Conservation (phyloP, 2,113 vertebrate genomes). For the Perca schrenkii region DNA sequence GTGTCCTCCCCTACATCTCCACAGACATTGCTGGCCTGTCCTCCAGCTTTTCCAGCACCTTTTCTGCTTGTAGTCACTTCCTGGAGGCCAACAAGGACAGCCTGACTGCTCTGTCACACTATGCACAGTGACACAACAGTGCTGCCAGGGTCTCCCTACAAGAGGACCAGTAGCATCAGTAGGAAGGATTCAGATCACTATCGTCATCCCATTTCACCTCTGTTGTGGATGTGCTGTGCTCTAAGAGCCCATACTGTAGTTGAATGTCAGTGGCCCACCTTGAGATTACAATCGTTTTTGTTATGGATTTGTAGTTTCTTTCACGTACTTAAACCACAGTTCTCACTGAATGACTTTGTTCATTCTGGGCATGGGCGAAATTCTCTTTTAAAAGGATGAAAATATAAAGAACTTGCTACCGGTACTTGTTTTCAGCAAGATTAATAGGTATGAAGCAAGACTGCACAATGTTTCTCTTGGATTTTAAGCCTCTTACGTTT, state of each 20-base stretch:
- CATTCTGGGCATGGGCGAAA: neutral
- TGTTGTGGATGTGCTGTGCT: constrained; percentile 6
- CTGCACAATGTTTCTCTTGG: constrained; percentile 1
- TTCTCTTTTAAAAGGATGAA: neutral
- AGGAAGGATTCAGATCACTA: neutral
- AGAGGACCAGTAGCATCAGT: constrained; percentile 2
- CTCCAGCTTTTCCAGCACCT: constrained; percentile 87
- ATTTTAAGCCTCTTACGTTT: constrained; percentile 36
- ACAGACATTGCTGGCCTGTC: constrained; percentile 93
- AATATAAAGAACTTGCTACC: neutral
- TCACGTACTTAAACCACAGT: neutral
- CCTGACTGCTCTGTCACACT: constrained; percentile 35
- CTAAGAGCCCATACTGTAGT: too few species aligned
- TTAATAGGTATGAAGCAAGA: constrained; percentile 13
- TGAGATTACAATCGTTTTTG: constrained; percentile 9
- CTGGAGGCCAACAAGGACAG: constrained; percentile 90
- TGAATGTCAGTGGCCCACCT: neutral
- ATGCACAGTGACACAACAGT: constrained; percentile 27
- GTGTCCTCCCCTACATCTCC: constrained; percentile 92
- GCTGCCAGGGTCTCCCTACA: neutral
- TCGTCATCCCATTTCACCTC: neutral
- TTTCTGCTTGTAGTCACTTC: constrained; percentile 90
- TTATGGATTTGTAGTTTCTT: constrained; percentile 11
- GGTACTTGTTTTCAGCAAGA: constrained; percentile 28
- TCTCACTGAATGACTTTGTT: neutral